Conservation (phyloP, 2,113 vertebrate species). For the Myotis yumanensis region DNA sequence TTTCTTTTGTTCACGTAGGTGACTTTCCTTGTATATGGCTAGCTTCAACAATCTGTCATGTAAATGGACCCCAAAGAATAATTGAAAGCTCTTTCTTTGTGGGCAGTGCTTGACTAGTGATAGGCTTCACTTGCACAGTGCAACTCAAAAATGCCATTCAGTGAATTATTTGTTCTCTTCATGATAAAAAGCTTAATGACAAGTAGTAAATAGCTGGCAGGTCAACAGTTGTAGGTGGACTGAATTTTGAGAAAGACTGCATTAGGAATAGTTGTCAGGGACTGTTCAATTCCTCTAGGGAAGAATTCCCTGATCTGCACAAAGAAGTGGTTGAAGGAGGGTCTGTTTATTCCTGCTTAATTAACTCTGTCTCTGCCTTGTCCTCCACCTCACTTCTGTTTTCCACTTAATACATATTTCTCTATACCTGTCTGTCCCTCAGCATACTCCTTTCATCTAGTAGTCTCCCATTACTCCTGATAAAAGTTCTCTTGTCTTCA, state of each 20-base stretch:
- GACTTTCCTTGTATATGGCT: conserved; percentile 6
- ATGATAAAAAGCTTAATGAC: not conserved
- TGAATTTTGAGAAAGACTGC: not conserved
- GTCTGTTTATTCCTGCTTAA: not conserved
- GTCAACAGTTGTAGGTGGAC: not conserved
- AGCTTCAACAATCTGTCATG: not conserved
- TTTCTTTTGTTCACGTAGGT: not conserved
- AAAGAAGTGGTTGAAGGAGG: not conserved
- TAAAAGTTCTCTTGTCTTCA: not conserved
- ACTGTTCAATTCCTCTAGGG: not conserved
- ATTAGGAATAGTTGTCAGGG: not conserved
- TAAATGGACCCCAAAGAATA: not conserved
- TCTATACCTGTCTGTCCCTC: not conserved
- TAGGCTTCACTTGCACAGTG: not conserved
- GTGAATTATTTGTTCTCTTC: not conserved
- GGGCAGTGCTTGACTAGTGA: not conserved
- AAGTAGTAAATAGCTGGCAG: not conserved
- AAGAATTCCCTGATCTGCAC: not conserved
- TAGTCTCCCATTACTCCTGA: conserved; percentile 14
- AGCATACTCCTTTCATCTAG: not conserved
- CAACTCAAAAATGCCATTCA: not conserved
- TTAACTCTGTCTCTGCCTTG: not conserved
- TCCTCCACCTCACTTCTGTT: not conserved
- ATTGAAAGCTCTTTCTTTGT: not conserved
- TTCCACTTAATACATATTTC: not conserved